phyloP scores from a whole-genome alignment of 37 sponge, comb jelly and placozoan genomes.

The Oscarella lobularis region DNA sequence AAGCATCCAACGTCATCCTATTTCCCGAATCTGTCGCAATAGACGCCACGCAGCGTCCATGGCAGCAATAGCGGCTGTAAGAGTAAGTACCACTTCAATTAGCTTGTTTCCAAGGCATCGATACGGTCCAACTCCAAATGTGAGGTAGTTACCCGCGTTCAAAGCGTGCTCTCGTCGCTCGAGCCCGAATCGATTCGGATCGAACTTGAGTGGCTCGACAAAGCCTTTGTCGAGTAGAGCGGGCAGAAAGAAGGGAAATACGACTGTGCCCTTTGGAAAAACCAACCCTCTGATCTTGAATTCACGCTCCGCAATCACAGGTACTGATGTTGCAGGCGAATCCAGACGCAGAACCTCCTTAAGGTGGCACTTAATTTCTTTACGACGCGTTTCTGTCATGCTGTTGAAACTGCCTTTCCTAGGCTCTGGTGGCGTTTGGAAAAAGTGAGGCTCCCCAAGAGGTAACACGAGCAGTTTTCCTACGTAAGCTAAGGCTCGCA shows the following conservation, averaged over 20 bases:
- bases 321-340: conserved; percentile 13
- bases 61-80: too few relatives aligned
- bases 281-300: neutral
- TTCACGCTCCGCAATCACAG: conserved; percentile 2
- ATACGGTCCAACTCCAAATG: conserved; percentile 20
- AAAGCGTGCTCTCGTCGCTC: conserved; percentile 3
- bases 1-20: too few relatives aligned
- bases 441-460: too few relatives aligned
- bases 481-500: too few relatives aligned
- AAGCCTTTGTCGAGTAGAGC: conserved; percentile 15
- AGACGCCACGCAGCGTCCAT: too few relatives aligned
- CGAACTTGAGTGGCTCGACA: conserved; percentile 6
- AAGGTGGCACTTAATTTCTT: too few relatives aligned
- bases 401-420: too few relatives aligned
- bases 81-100: too few relatives aligned
- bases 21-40: too few relatives aligned
- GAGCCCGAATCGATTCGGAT: conserved; percentile 20
- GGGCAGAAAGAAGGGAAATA: conserved; percentile 5
- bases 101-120: conserved; percentile 16
- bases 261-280: conserved; percentile 11
- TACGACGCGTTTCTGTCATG: too few relatives aligned
- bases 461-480: too few relatives aligned
- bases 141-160: conserved; percentile 8
- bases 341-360: conserved; percentile 14
- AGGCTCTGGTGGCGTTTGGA: too few relatives aligned